Conservation (phyloP, 2,113 vertebrate species). For the Pterophyllum scalare region DNA sequence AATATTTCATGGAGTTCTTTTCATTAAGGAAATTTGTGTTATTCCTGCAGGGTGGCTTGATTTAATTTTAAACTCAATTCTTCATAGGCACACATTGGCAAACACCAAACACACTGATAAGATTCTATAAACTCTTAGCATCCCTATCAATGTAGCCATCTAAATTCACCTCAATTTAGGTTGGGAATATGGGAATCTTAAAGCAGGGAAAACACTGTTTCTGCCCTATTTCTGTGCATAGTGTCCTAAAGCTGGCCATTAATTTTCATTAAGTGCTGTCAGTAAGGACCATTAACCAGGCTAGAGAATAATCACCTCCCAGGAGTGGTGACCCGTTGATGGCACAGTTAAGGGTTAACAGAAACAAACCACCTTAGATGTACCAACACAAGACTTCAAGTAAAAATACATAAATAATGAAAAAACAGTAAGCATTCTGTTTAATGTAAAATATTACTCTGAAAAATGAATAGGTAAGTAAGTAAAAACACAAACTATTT, state of each 20-base stretch:
- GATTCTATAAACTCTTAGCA: conserved; percentile 10
- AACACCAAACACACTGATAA: background rate
- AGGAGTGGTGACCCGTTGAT: conserved; percentile 78
- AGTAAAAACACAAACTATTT: background rate
- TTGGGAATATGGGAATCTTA: conserved; percentile 10
- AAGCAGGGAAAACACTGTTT: conserved; percentile 27
- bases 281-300: conserved; percentile 81
- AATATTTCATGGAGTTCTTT: conserved; percentile 53
- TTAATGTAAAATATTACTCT: background rate
- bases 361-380: conserved; percentile 78
- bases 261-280: conserved; percentile 83
- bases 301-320: conserved; percentile 80
- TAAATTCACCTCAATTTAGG: background rate
- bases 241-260: conserved; percentile 71
- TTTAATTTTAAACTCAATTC: conserved; percentile 36
- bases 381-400: conserved; percentile 50
- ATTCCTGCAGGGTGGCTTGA: conserved; percentile 32
- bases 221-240: conserved; percentile 44
- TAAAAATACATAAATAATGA: conserved; percentile 22
- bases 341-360: conserved; percentile 78
- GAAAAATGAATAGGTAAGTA: background rate
- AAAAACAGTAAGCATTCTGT: conserved; percentile 28
- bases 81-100: conserved; percentile 14
- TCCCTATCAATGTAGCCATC: background rate
- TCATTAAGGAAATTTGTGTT: conserved; percentile 48